Base-by-base conservation (phyloP, 2,888 invertebrate genomes). In the Beris chalybata region DNA sequence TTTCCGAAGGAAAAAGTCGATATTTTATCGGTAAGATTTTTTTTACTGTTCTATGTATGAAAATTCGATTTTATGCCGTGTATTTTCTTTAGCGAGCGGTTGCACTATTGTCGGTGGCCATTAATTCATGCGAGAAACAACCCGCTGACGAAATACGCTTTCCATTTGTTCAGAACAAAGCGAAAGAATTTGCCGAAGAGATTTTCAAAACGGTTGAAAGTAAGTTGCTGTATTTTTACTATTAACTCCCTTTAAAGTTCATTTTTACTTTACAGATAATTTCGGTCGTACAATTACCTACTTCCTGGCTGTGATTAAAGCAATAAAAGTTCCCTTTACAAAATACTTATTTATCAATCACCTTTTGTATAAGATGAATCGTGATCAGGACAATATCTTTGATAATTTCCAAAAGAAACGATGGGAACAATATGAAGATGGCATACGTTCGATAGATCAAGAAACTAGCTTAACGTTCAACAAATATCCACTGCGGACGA, bases 171-270 rank as follows among this genome's bases (percentile, higher is more conserved):
- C 76, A 77, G 0, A 56, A 70, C 0, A 73, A 73, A 22, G 77
- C 79, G 0, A 72, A 71, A 15, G 70, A 71, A 3, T 72, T 78
- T 0, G 75, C 75, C 9, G 69, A 67, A 3, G 75, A 77, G 12
- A 75, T 78, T 31, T 78, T 76, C n/a, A 76, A 76, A 67, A 73
- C 73, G 6, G 73, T 78, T 12, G 76, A 77, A 71, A 69, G 76
- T 75, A 66, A 22, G 22, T 22, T 22, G 22, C 22, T 22, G 22
- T 9, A 9, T 7, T 38, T 38, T 7, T 22, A 3, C 22, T 22
- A 15, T 30, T n/a, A 31, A 32, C 15, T 15, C 22, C 15, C 30
- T 15, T 29, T 3, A 22, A 22, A 22, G 1, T n/a, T 32, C 1
- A 22, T 22, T 22, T 22, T 22, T 38, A 2, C 9, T 38, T 38